Evolutionary conservation across 2,797 vertebrate genomes (phyloP).

Genomic region (Enteromius paludinosus): DNA sequence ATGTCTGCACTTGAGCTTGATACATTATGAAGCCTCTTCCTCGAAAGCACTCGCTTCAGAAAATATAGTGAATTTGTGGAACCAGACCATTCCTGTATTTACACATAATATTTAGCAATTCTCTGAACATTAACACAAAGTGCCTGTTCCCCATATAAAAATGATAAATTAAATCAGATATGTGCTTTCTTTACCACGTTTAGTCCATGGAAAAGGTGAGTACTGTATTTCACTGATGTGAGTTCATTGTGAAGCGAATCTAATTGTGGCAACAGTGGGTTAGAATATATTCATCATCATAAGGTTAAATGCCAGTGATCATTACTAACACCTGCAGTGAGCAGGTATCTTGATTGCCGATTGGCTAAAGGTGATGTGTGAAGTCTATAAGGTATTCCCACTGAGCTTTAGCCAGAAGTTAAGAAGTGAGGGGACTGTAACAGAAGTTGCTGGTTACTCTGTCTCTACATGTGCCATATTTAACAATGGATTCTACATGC

Average conservation of each 20-base stretch:
- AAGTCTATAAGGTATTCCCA: not conserved
- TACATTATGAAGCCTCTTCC: not conserved
- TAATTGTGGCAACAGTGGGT: slow-evolving; percentile 14
- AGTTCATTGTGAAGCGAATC: not conserved
- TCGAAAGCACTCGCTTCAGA: not conserved
- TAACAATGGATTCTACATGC: not conserved
- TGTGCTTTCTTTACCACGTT: not conserved
- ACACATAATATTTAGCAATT: not conserved
- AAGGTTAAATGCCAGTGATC: not conserved
- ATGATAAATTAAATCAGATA: not conserved
- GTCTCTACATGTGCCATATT: not conserved
- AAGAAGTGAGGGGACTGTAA: not conserved
- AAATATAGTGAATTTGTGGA: not conserved
- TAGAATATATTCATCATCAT: not conserved
- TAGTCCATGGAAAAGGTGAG: not conserved
- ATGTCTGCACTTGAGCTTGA: slow-evolving; percentile 20
- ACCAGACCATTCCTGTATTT: not conserved
- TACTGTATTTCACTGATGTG: slow-evolving; percentile 5
- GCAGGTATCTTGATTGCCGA: slow-evolving; percentile 1
- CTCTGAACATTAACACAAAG: not conserved
- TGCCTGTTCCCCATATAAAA: not conserved
- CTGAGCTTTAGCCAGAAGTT: not conserved
- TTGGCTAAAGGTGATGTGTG: not conserved
- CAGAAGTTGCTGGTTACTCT: not conserved
- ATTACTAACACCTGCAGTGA: slow-evolving; percentile 40